phyloP scores from a whole-genome alignment of 1,140 invertebrate species.

The Sarcophaga bullata region DNA sequence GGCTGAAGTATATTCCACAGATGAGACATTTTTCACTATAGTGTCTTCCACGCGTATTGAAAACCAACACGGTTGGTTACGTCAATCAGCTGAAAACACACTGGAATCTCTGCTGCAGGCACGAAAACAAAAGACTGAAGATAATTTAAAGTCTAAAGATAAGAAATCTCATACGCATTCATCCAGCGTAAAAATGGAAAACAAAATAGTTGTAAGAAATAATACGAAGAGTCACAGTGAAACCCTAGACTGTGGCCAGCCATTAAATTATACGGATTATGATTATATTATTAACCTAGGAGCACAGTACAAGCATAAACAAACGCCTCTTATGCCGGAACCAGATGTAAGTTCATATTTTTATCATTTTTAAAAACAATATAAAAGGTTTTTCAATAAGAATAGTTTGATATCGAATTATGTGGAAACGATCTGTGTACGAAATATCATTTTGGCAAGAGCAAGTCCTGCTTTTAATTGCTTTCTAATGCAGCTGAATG shows the following conservation, averaged over 20 bases:
- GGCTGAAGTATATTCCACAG: conserved; percentile 64
- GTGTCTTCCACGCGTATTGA: conserved; percentile 70
- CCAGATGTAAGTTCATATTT: conserved; percentile 66
- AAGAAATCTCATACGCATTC: background rate
- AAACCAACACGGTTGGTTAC: conserved; percentile 48
- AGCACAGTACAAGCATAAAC: conserved; percentile 73
- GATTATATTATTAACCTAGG: conserved; percentile 86
- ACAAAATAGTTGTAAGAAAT: conserved; percentile 50
- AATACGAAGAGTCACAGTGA: conserved; percentile 59
- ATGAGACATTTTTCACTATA: conserved; percentile 74
- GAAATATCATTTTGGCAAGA: too few species aligned
- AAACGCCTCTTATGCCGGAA: conserved; percentile 71
- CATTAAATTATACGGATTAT: conserved; percentile 88
- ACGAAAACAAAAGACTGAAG: conserved; percentile 17
- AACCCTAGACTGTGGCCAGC: conserved; percentile 84
- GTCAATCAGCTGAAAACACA: conserved; percentile 36
- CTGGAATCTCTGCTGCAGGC: conserved; percentile 9
- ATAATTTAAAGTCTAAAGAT: background rate
- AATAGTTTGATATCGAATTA: too few species aligned
- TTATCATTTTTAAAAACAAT: too few species aligned
- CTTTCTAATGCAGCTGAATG: too few species aligned
- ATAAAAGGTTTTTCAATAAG: too few species aligned
- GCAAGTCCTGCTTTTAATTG: too few species aligned
- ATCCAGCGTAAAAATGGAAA: background rate
- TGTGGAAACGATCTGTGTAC: too few species aligned